A percentile compares a stretch with the other conserved stretches of the same genome.
These are phyloP conservation scores for Halcyon smyrnensis DNA, from an alignment of 2,797 vertebrate species.

Conservation along the genomic window DNA sequence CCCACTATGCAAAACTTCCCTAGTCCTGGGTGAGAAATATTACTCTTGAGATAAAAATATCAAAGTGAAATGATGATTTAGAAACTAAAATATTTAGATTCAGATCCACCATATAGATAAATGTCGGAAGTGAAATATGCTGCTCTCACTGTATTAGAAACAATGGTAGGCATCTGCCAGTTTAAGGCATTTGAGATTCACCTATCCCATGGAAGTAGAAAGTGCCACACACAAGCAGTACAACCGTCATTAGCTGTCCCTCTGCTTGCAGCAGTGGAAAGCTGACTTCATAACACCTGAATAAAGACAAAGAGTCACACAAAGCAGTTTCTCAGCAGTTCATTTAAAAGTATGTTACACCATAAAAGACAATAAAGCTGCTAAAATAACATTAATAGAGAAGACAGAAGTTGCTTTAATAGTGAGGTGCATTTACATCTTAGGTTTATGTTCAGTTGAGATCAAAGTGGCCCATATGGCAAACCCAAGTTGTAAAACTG, in stretches of 20 bases:
- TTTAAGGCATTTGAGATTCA: neutral
- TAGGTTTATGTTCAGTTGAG: neutral
- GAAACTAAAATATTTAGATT: neutral
- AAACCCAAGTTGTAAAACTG: neutral
- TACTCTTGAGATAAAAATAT: neutral
- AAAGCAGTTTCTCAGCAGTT: neutral
- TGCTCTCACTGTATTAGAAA: neutral
- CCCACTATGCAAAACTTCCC: neutral
- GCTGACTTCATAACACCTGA: neutral
- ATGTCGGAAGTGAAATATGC: neutral
- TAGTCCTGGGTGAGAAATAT: neutral
- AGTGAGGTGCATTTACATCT: neutral
- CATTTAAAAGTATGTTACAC: neutral
- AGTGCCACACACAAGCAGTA: neutral
- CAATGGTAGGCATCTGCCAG: accelerated
- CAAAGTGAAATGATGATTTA: neutral
- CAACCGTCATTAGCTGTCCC: neutral
- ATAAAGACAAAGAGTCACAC: neutral
- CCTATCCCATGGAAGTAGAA: neutral
- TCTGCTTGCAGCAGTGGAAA: neutral
- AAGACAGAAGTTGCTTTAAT: neutral
- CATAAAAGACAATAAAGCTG: neutral
- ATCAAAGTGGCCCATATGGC: neutral
- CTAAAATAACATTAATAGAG: neutral
- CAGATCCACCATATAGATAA: neutral